Base-by-base conservation (phyloP, 2,113 vertebrate genomes). In the Vicugna pacos region DNA sequence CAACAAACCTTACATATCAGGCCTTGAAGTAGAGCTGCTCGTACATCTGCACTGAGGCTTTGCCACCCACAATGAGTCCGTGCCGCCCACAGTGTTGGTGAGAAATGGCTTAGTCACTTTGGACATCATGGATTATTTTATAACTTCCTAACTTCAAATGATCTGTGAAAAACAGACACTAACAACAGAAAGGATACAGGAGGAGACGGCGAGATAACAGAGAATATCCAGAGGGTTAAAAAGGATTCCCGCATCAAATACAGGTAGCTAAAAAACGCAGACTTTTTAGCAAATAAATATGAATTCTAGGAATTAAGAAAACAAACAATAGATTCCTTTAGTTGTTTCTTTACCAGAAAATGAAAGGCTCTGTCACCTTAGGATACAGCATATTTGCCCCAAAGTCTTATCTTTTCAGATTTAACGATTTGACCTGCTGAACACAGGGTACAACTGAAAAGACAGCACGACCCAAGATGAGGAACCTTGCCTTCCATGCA, bases 341-440 rank as follows among this genome's bases (percentile, higher is more conserved):
- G 95, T 98, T 98, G 95, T 65, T 56, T 94, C 96, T 96, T 96
- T 96, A 96, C 92, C 96, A 97, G 50, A 98, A 97, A 97, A 96
- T 79, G 95, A 90, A 97, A 97, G 42, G 94, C 90, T 95, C 84
- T 42, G 64, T 96, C 95, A 98, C 97, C 54, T 88, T 46, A 93
- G 82, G 92, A 96, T 95, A 95, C 93, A 96, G 86, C 93, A 96
- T 97, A 98, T 97, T 98, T 98, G 97, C 97, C 97, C 97, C 96
- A 89, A 92, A 97, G 97, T 97, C 92, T 96, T 98, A 93, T 97
- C 77, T 97, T 97, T 98, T 98, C 96, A 96, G 89, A 95, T 94
- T 95, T 89, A 97, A 98, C 98, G 98, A 98, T 97, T 97, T 98
- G 97, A 97, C 84, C 97, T 92, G 96, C 58, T 98, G 95, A 98